Evolutionary conservation across 2,797 vertebrate genomes (phyloP), one percentile per base, ranked within the genome.

Genomic region (Huso huso): DNA sequence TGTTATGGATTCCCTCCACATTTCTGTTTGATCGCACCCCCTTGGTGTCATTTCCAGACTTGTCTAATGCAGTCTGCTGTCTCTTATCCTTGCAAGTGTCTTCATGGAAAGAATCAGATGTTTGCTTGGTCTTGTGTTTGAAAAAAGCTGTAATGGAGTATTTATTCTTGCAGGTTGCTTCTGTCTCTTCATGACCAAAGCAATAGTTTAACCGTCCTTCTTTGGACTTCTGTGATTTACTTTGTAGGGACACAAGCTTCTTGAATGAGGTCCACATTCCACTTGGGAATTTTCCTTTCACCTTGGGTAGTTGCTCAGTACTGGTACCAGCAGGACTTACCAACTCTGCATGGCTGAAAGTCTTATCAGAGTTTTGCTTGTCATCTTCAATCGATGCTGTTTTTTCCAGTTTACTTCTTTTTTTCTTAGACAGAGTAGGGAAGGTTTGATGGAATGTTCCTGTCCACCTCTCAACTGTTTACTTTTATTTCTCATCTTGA

Each of bases 351-450:
- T 67, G 74, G 61, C 71, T 60, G 51, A 68, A 69, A 6, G 68
- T 67, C 48, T 64, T 48, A 6, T 65, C 57, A 6, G 55, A 10
- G 62, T 13, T 66, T 66, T 63, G 50, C 48, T 51, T 52, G 11
- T 37, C 37, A 37, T 37, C 67, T n/a, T 66, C 50, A n/a, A 1
- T 48, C 15, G 18, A 48, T 49, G 15, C 6, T 55, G 37, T 60
- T 68, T 62, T 70, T 10, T 13, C 23, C 37, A 49, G 66, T 6
- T 58, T 65, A 71, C 89, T 89, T 73, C 79, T 89, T 61, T 79
- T 77, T 81, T 90, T 70, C 86, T 87, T 68, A 90, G 84, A 66
- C 93, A 94, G n/a, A 86, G 78, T 63, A 79, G 74, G 3, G 86
- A 74, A 13, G 83, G 79, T 58, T 82, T 86, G 63, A 85, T 76